Percentiles rank a stretch among this genome's conserved stretches.
Evolutionary conservation across 2,888 invertebrate species (phyloP).

Genomic region (Tachina fera): DNA sequence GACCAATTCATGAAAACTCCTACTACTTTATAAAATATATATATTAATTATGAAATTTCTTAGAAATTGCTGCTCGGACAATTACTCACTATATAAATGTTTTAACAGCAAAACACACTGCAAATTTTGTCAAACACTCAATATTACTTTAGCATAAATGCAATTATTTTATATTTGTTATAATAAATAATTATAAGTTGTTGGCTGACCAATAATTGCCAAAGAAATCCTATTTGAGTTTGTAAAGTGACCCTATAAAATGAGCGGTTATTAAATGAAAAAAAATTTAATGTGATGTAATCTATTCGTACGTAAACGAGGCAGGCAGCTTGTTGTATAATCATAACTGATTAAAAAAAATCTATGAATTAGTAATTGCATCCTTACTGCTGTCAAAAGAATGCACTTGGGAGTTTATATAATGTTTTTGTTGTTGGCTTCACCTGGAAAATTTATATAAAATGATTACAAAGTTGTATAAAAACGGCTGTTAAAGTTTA

Average conservation of each 20-base stretch:
- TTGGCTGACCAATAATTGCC: background rate
- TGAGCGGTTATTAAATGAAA: conserved; percentile 40
- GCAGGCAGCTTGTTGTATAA: background rate
- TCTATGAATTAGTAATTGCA: conserved; percentile 16
- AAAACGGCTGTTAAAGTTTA: too few species aligned
- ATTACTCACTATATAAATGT: too few species aligned
- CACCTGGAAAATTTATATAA: background rate
- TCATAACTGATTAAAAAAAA: conserved; percentile 40
- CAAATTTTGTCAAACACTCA: conserved; percentile 1
- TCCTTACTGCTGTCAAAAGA: conserved; percentile 25
- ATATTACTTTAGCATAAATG: conserved; percentile 22
- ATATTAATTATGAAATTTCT: too few species aligned
- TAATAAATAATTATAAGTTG: conserved; percentile 10
- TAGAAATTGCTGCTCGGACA: too few species aligned
- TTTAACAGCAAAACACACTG: too few species aligned
- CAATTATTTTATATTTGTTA: conserved; percentile 11
- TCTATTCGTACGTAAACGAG: background rate
- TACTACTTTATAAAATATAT: too few species aligned
- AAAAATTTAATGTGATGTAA: background rate
- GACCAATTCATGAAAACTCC: too few species aligned
- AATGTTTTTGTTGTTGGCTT: background rate
- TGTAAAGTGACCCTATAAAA: conserved; percentile 33
- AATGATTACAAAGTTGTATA: background rate
- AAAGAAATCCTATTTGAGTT: conserved; percentile 38
- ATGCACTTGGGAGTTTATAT: background rate